These are phyloP conservation scores for Diarsia mendica DNA, from an alignment of 2,888 invertebrate genomes.

Conservation along the genomic window DNA sequence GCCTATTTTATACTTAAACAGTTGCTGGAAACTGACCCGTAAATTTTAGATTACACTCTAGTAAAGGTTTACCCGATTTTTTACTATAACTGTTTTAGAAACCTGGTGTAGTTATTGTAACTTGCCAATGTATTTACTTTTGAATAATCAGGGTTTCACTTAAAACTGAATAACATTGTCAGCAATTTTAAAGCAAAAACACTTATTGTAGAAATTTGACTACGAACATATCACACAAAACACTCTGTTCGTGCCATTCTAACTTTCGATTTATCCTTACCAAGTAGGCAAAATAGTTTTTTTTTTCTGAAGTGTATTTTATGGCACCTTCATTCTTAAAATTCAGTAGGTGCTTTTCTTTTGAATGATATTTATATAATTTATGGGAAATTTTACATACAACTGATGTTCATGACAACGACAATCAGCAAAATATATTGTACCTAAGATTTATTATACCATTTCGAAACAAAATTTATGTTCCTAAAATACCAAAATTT, in stretches of 20 bases:
- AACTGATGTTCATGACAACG: slow-evolving; percentile 21
- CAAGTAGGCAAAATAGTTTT: no score
- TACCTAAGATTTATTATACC: slow-evolving; percentile 7
- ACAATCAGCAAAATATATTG: not conserved
- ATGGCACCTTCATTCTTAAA: not conserved
- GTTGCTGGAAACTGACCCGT: not conserved
- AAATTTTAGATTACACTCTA: not conserved
- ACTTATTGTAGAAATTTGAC: slow-evolving; percentile 15
- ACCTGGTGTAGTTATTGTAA: not conserved
- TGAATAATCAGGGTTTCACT: not conserved
- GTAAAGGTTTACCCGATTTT: not conserved
- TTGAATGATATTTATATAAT: not conserved
- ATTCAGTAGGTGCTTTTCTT: slow-evolving; percentile 9
- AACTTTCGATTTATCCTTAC: not conserved
- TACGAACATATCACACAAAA: slow-evolving; percentile 41
- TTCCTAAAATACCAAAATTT: slow-evolving; percentile 56
- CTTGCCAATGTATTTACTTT: not conserved
- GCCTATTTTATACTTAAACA: not conserved
- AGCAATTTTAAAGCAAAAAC: slow-evolving; percentile 8
- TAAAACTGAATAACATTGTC: not conserved
- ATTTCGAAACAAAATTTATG: slow-evolving; percentile 14
- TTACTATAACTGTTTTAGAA: not conserved
- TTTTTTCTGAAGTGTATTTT: slow-evolving; percentile 5
- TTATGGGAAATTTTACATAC: slow-evolving; percentile 12
- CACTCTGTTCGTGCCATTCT: slow-evolving; percentile 34